Conservation (phyloP, 2,113 vertebrate species). For the Dipodomys merriami region DNA sequence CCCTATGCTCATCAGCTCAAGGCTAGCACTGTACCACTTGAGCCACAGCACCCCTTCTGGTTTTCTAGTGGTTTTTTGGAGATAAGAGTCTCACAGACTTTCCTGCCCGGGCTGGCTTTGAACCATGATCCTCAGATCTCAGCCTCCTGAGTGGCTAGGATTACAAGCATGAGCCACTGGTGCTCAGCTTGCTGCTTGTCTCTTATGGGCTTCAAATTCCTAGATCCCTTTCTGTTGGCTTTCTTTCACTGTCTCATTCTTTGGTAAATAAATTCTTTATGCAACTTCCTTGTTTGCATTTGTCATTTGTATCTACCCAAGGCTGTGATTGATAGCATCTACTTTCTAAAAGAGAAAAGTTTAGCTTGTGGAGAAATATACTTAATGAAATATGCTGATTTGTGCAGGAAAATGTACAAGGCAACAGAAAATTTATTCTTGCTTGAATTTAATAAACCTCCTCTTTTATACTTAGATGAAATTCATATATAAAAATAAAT, state of each 20-base stretch:
- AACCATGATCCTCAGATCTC: no score
- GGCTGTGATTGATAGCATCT: not conserved
- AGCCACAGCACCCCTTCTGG: no score
- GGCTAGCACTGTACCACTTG: no score
- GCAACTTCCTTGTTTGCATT: not conserved
- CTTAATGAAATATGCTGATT: not conserved
- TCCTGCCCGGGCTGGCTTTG: no score
- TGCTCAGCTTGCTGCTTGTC: not conserved
- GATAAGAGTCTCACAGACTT: no score
- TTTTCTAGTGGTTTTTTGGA: no score
- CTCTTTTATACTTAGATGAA: not conserved
- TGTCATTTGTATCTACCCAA: not conserved
- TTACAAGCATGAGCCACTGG: no score
- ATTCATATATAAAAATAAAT: not conserved
- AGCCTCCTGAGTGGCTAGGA: no score
- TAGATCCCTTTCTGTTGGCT: not conserved
- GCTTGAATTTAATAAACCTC: not conserved
- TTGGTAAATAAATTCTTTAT: not conserved
- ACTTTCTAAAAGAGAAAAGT: not conserved
- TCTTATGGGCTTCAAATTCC: not conserved
- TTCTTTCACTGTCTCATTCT: not conserved
- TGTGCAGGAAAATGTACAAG: not conserved
- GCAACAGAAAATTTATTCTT: not conserved
- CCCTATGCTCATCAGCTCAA: no score
- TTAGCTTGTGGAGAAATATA: not conserved